Evolutionary conservation across 2,113 vertebrate species (phyloP), one percentile per base, ranked within the genome.

Genomic region (Calypte anna): DNA sequence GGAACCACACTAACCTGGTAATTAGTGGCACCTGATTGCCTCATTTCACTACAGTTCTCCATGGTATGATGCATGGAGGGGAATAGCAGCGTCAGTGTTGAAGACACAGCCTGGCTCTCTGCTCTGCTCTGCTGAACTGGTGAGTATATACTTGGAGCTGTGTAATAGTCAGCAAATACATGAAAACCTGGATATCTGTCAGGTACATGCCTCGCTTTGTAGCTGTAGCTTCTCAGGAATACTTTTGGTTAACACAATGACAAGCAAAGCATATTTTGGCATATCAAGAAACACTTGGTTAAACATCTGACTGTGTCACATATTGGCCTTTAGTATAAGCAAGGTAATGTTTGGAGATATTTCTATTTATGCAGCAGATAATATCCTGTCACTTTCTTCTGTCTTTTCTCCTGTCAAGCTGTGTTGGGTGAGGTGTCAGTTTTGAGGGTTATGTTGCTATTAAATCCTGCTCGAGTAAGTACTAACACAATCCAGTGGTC

Each of bases 1-100:
- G 33, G 33, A 33, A 33, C 33, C 33, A 33, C 33, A 33, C 33
- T 33, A 33, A 33, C 33, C 33, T 33, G 33, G 33, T 33, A 33
- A 33, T 33, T 33, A 33, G 33, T 33, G 33, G 33, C 33, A 33
- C 33, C 33, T 33, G 33, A 33, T 33, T 33, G 33, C 33, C 33
- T 33, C 33, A 33, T 33, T 33, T 33, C 33, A 33, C 33, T 33
- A 33, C 33, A 33, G 6, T 33, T 33, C 51, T 21, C 17, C 40
- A 6, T 22, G 2, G 3, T 7, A 21, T 2, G 14, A 14, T 40
- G 68, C 15, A 3, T 9, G 0, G 3, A 8, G 27, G 14, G 38
- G 23, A 12, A 8, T 38, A 7, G 36, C 14, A 7, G 36, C 12
- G 8, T 2, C 5, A 23, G 5, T 3, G 4, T 24, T 28, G 10